These are phyloP conservation scores for Orcinus orca DNA, from an alignment of 2,113 vertebrate genomes.

Conservation along the genomic window DNA sequence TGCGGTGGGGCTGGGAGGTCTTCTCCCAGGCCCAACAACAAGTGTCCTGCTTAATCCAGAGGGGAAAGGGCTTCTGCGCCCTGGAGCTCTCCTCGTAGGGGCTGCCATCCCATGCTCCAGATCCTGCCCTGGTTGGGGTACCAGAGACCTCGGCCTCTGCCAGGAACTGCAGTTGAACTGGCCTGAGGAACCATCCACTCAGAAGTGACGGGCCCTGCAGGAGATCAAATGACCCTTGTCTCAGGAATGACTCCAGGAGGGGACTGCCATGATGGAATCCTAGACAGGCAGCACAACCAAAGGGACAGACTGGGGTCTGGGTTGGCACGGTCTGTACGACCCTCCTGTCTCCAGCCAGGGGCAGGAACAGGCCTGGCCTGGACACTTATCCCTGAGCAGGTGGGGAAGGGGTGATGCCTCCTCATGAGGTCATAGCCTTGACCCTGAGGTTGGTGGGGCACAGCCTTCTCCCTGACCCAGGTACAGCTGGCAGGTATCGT, in stretches of 20 bases:
- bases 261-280: neutral
- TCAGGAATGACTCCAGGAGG: neutral
- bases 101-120: no score
- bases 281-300: neutral
- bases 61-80: neutral
- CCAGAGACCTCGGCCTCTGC: fast-evolving
- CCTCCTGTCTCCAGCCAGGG: neutral
- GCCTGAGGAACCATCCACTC: neutral
- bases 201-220: neutral
- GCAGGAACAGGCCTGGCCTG: neutral
- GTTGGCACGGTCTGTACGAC: neutral
- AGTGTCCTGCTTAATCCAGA: neutral
- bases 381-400: neutral
- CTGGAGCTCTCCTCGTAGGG: no score
- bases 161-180: neutral
- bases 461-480: neutral
- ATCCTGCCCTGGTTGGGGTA: neutral
- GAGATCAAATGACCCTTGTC: neutral
- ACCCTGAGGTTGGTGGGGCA: neutral
- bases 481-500: neutral
- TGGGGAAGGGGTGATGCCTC: neutral
- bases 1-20: neutral
- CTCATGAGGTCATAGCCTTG: neutral
- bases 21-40: neutral
- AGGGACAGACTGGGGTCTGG: neutral